Evolutionary conservation across 1,140 invertebrate genomes (phyloP), one percentile per base, ranked within the genome.

Genomic region (Prorops nasuta): DNA sequence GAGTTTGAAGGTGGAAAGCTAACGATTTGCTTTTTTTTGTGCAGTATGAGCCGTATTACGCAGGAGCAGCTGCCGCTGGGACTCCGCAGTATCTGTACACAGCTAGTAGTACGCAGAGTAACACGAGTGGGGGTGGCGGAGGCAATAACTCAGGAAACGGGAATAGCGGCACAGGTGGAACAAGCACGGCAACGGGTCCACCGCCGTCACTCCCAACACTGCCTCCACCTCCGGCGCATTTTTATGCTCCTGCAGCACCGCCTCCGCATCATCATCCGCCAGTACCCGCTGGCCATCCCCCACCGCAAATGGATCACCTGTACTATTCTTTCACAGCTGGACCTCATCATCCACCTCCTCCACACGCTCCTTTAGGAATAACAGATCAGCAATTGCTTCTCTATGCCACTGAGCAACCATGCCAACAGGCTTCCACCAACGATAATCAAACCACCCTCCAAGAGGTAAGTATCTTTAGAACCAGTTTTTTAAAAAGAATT

Each of bases 31-130:
- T n/a, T n/a, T n/a, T n/a, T n/a, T 57, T 32, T 63, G 41, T 46
- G 57, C 50, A 77, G 75, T 77, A 76, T 52, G 75, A 77, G 60
- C 54, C 68, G 60, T 77, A 73, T 63, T 77, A 72, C 55, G 44
- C 68, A 65, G 75, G 72, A 54, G 60, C 71, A 57, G 56, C 68
- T 24, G 64, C 69, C 28, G 62, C 69, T 51, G 66, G 71, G 44
- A 60, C 66, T 38, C 56, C 69, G 36, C 68, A 60, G 20, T 77
- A 69, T 24, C 46, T 74, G 51, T 76, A 67, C 39, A 32, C 71
- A 17, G 37, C 67, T 38, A 65, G 66, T 47, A 62, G 59, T 36
- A 58, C 67, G 3, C 71, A 73, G 36, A 66, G 43, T 54, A 69
- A 67, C 9, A 56, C 56, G 15, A 67, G 52, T 41, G 53, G 52